Evolutionary conservation across 1,140 invertebrate genomes (phyloP).

Genomic region (Drosophila ercepeae): DNA sequence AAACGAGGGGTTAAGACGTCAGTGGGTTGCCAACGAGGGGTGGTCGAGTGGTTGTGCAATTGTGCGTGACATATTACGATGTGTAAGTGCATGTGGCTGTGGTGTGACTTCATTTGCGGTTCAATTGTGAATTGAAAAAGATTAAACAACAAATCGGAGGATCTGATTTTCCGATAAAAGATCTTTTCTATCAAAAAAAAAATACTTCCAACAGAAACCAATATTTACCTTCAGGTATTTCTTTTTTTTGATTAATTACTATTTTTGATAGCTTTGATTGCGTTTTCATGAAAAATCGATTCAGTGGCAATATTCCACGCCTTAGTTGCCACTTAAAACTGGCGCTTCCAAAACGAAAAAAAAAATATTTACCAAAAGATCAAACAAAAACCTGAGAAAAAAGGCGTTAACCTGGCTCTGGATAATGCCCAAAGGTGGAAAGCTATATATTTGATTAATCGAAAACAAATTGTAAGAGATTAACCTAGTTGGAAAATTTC

Average conservation of each 20-base stretch:
- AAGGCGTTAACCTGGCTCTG: constrained; percentile 4
- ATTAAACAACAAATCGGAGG: constrained; percentile 36
- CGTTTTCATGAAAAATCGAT: constrained; percentile 5
- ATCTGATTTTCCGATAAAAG: constrained; percentile 28
- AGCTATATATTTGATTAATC: constrained; percentile 38
- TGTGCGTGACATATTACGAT: constrained; percentile 64
- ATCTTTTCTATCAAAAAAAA: not conserved
- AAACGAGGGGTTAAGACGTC: constrained; percentile 11
- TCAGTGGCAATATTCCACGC: constrained; percentile 10
- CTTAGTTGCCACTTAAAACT: constrained; percentile 12
- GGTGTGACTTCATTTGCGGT: constrained; percentile 68
- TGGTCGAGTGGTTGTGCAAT: constrained; percentile 63
- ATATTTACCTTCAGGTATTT: not conserved
- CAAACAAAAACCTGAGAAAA: constrained; percentile 10
- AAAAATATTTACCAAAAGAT: constrained; percentile 1
- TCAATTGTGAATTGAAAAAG: constrained; percentile 37
- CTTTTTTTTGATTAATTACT: constrained; percentile 6
- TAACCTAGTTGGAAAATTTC: not conserved
- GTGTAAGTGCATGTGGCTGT: constrained; percentile 30
- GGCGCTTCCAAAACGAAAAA: constrained; percentile 13
- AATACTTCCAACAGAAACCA: not conserved
- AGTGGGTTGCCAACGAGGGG: not conserved
- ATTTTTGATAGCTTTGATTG: too few relatives aligned
- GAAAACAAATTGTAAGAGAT: not conserved
- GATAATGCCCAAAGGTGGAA: constrained; percentile 33